Evolutionary conservation across 2,797 vertebrate genomes (phyloP).

Genomic region (Arrhamphus sclerolepis): DNA sequence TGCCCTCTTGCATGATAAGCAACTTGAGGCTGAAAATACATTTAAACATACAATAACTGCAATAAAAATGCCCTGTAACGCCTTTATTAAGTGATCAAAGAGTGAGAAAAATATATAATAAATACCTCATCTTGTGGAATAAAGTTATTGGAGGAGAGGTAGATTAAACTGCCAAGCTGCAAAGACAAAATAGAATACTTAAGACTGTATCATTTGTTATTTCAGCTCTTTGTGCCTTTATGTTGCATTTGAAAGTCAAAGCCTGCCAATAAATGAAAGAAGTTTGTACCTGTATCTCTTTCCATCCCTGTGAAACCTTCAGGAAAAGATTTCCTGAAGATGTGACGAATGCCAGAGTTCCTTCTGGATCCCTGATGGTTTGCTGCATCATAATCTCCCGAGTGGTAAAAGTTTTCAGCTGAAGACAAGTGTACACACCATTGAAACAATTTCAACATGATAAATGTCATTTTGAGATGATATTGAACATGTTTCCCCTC

Average conservation of each 20-base stretch:
- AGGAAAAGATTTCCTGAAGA: slow-evolving; percentile 87
- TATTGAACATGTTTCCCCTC: no score
- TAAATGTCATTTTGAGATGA: no score
- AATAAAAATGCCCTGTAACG: background rate
- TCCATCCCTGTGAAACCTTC: slow-evolving; percentile 92
- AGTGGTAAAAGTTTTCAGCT: slow-evolving; percentile 84
- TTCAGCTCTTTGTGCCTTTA: background rate
- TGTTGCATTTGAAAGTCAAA: background rate
- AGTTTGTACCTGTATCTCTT: slow-evolving; percentile 86
- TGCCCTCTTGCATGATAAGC: slow-evolving; percentile 62
- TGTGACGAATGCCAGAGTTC: slow-evolving; percentile 84
- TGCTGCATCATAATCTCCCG: slow-evolving; percentile 87
- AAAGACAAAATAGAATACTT: slow-evolving; percentile 21
- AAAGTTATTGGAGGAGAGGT: slow-evolving; percentile 71
- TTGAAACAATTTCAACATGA: background rate
- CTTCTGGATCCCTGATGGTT: slow-evolving; percentile 83
- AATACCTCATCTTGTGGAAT: slow-evolving; percentile 80
- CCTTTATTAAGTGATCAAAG: background rate
- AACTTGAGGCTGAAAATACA: slow-evolving; percentile 57
- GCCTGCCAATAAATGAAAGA: no score
- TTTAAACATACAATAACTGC: background rate
- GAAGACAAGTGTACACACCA: slow-evolving; percentile 22
- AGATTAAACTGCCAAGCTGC: slow-evolving; percentile 91
- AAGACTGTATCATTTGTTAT: slow-evolving; percentile 38
- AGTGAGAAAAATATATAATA: background rate